Conservation (phyloP, 2,797 vertebrate species). For the Melanogrammus aeglefinus region DNA sequence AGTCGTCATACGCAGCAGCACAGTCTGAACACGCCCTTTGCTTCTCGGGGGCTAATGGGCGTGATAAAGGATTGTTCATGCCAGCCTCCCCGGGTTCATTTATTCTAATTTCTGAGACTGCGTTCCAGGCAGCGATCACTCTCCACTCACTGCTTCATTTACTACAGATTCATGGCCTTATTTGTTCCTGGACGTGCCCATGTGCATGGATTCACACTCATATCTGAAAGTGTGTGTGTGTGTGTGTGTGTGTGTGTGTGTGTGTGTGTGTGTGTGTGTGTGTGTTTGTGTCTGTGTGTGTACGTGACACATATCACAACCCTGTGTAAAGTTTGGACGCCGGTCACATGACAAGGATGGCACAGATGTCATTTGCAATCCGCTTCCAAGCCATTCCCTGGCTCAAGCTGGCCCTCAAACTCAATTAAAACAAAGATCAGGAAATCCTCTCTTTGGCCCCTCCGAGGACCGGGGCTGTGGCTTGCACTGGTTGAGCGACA, state of each 20-base stretch:
- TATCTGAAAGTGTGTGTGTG: background rate
- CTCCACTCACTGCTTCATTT: slow-evolving; percentile 86
- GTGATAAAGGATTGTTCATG: slow-evolving; percentile 88
- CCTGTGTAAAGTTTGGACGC: slow-evolving; percentile 36
- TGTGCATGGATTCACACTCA: slow-evolving; percentile 12
- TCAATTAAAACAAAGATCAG: slow-evolving; percentile 29
- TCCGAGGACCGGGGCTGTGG: slow-evolving; percentile 68
- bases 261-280: background rate
- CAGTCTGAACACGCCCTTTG: slow-evolving; percentile 60
- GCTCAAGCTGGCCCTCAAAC: slow-evolving; percentile 35
- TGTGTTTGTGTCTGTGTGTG: background rate
- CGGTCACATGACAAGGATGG: slow-evolving; percentile 77
- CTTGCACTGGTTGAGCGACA: slow-evolving; percentile 62
- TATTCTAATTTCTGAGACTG: slow-evolving; percentile 87
- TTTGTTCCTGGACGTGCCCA: slow-evolving; percentile 80
- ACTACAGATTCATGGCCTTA: slow-evolving; percentile 84
- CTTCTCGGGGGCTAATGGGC: slow-evolving; percentile 83
- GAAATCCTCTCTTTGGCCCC: slow-evolving; percentile 48
- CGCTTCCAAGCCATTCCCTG: slow-evolving; percentile 70
- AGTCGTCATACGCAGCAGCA: background rate
- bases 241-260: background rate
- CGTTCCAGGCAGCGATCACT: slow-evolving; percentile 83
- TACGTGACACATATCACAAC: slow-evolving; percentile 18
- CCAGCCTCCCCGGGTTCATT: slow-evolving; percentile 83
- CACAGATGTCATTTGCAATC: slow-evolving; percentile 86